A percentile compares a stretch with the other conserved stretches of the same genome.
These are phyloP conservation scores for Poecile atricapillus DNA, from an alignment of 2,113 vertebrate species.

Conservation along the genomic window DNA sequence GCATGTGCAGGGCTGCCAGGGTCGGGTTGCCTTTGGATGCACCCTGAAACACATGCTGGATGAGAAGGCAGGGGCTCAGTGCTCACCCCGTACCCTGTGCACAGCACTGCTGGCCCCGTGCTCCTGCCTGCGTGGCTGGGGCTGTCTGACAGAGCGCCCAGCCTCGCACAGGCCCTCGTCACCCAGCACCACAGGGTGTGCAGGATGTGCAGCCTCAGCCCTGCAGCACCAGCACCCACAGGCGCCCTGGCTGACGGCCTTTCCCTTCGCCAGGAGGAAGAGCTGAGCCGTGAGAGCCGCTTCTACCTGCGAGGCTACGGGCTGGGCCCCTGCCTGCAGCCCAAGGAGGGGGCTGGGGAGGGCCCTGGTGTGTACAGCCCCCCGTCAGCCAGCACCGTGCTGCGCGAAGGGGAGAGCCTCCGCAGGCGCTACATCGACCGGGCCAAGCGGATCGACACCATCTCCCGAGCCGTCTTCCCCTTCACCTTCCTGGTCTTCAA, in stretches of 20 bases:
- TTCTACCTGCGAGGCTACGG: conserved; percentile 87
- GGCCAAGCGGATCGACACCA: conserved; percentile 91
- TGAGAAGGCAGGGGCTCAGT: not conserved
- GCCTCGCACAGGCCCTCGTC: fast-evolving
- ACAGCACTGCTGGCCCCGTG: not conserved
- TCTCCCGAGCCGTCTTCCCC: conserved; percentile 89
- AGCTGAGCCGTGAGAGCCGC: conserved; percentile 79
- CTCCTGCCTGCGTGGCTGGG: not conserved
- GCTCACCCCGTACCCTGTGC: fast-evolving
- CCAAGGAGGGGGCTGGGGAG: conserved; percentile 74
- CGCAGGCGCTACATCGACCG: conserved; percentile 79
- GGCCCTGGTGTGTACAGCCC: conserved; percentile 67
- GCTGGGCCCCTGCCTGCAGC: conserved; percentile 83
- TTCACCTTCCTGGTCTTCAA: conserved; percentile 94
- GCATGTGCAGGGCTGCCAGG: not conserved
- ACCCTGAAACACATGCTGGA: fast-evolving
- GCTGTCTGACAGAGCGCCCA: not conserved
- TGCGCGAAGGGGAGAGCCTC: conserved; percentile 73
- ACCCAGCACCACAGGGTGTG: not conserved
- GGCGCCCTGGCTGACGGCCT: not conserved
- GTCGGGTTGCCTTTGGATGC: not conserved
- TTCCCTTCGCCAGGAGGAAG: conserved; percentile 76
- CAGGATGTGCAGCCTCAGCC: not conserved
- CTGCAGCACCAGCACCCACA: fast-evolving
- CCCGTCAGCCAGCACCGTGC: conserved; percentile 47